Percentiles rank a stretch among this genome's conserved stretches.
These are phyloP conservation scores for Oceanites oceanicus DNA, from an alignment of 2,113 vertebrate species.

Conservation along the genomic window DNA sequence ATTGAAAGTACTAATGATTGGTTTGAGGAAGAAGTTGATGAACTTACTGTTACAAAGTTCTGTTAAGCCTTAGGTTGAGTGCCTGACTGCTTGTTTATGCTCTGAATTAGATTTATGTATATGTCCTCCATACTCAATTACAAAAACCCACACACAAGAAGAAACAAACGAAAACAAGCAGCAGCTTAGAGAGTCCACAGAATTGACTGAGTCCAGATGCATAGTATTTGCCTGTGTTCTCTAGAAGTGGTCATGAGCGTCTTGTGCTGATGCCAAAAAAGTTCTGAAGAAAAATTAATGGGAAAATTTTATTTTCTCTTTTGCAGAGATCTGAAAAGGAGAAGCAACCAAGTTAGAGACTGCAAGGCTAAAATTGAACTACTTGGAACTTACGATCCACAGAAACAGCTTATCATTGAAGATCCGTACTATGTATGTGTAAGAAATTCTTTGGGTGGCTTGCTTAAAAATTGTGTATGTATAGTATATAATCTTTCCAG, in stretches of 20 bases:
- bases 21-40: neutral
- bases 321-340: constrained; percentile 88
- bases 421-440: constrained; percentile 89
- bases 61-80: neutral
- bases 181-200: neutral
- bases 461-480: neutral
- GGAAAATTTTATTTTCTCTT: constrained; percentile 32
- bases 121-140: neutral
- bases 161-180: neutral
- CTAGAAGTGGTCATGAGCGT: neutral
- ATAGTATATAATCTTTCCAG: neutral
- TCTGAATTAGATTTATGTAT: neutral
- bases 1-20: neutral
- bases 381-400: constrained; percentile 85
- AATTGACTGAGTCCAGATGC: neutral
- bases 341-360: constrained; percentile 80
- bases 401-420: constrained; percentile 86
- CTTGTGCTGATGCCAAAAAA: neutral
- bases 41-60: neutral
- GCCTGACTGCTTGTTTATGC: neutral
- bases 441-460: neutral
- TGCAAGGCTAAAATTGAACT: constrained; percentile 84
- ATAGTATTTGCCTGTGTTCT: neutral
- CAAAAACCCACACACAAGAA: neutral
- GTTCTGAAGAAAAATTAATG: neutral